Percentiles rank a stretch among this genome's conserved stretches.
These are phyloP conservation scores for Macrosteles quadrilineatus DNA, from an alignment of 1,140 invertebrate genomes.

Conservation along the genomic window DNA sequence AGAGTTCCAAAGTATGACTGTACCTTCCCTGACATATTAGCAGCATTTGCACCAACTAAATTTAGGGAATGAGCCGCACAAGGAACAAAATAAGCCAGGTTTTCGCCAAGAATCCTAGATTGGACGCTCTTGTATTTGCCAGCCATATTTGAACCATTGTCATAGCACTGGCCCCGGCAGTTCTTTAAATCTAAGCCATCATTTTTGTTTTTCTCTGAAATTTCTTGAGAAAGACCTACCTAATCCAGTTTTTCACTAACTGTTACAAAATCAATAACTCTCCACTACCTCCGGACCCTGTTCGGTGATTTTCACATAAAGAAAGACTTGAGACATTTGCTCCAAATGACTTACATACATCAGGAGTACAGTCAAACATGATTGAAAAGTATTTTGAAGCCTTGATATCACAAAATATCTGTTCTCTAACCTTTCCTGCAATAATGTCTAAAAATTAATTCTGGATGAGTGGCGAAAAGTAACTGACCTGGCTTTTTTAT, in stretches of 20 bases:
- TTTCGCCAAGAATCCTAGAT: constrained; percentile 36
- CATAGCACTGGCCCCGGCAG: constrained; percentile 44
- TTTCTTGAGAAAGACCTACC: constrained; percentile 31
- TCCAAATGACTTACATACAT: constrained; percentile 31
- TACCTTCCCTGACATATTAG: not conserved
- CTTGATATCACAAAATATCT: not conserved
- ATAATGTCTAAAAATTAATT: constrained; percentile 1
- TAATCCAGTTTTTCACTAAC: constrained; percentile 34
- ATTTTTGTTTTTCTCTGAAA: constrained; percentile 34
- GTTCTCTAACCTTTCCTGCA: not conserved
- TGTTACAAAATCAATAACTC: constrained; percentile 36
- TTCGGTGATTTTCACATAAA: constrained; percentile 28
- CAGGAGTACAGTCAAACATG: constrained; percentile 39
- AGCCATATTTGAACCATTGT: constrained; percentile 45
- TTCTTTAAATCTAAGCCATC: constrained; percentile 36
- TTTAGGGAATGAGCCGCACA: constrained; percentile 37
- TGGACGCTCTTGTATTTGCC: constrained; percentile 44
- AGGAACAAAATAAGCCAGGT: constrained; percentile 29
- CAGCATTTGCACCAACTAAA: constrained; percentile 32
- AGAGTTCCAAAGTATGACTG: constrained; percentile 4
- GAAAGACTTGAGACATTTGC: constrained; percentile 33
- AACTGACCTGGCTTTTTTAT: too few relatives aligned
- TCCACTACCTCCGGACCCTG: constrained; percentile 24
- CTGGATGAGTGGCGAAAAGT: too few relatives aligned
- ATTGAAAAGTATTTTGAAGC: constrained; percentile 19